A percentile compares a stretch with the other conserved stretches of the same genome.
These are phyloP conservation scores for Heteropelma amictum DNA, from an alignment of 2,888 invertebrate genomes.

Conservation along the genomic window DNA sequence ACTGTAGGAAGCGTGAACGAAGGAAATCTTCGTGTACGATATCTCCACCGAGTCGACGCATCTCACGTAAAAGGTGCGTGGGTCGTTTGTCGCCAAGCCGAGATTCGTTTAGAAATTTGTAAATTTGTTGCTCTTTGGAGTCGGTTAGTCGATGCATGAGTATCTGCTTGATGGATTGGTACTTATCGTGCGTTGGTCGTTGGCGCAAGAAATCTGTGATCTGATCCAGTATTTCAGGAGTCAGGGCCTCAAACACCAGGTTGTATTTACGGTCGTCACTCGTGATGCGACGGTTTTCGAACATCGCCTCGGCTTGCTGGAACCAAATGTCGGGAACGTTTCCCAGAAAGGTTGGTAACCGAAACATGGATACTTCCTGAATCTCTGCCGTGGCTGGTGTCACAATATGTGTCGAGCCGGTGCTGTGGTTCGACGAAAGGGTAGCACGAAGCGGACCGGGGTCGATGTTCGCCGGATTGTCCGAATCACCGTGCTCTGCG, in stretches of 20 bases:
- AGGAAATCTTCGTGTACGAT: constrained; percentile 50
- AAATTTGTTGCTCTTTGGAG: constrained; percentile 23
- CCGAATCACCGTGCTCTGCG: too few relatives aligned
- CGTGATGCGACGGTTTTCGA: neutral
- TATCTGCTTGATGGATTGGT: neutral
- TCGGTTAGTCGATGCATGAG: constrained; percentile 1
- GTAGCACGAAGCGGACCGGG: too few relatives aligned
- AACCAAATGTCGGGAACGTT: constrained; percentile 14
- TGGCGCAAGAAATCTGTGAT: constrained; percentile 18
- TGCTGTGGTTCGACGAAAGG: too few relatives aligned
- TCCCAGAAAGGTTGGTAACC: constrained; percentile 1
- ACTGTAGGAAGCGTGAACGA: constrained; percentile 42
- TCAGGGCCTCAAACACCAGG: neutral
- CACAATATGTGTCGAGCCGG: neutral
- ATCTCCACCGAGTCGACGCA: constrained; percentile 42
- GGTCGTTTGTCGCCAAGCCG: constrained; percentile 52
- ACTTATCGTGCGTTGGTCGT: neutral
- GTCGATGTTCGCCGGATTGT: too few relatives aligned
- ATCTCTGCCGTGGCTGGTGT: neutral
- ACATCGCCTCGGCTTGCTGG: neutral
- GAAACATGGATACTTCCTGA: neutral
- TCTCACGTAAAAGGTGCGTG: constrained; percentile 51
- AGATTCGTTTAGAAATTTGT: constrained; percentile 31
- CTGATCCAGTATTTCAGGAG: neutral
- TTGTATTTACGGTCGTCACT: constrained; percentile 7